A percentile compares a stretch with the other conserved stretches of the same genome.
Evolutionary conservation across 2,113 vertebrate species (phyloP).

Genomic region (Clinocottus analis): DNA sequence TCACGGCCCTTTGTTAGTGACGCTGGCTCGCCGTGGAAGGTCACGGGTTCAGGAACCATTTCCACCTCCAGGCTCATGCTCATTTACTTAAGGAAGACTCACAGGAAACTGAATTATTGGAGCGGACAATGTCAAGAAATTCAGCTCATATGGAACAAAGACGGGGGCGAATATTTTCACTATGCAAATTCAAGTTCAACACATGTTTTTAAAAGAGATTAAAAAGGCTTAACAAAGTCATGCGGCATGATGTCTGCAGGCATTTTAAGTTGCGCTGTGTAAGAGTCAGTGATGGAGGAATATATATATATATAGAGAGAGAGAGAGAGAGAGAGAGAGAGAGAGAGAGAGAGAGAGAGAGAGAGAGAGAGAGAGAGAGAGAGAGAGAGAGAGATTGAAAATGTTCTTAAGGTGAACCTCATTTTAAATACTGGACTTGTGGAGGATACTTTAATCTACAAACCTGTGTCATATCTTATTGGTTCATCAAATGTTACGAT

Average conservation of each 20-base stretch:
- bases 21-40: background rate
- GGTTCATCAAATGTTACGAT: background rate
- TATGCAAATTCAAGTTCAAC: background rate
- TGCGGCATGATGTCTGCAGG: background rate
- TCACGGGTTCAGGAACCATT: background rate
- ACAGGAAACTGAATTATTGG: background rate
- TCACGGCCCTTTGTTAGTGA: background rate
- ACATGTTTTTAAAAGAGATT: constrained; percentile 13
- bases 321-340: no score
- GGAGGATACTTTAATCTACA: background rate
- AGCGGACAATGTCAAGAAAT: background rate
- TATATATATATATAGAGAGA: no score
- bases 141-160: background rate
- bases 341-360: no score
- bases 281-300: background rate
- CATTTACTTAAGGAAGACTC: background rate
- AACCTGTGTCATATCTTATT: background rate
- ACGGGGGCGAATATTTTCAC: background rate
- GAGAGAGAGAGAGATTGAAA: no score
- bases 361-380: no score
- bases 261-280: background rate
- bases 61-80: background rate
- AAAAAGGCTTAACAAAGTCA: constrained; percentile 10
- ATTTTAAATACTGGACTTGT: background rate
- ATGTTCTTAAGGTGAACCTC: rapidly evolving